Evolutionary conservation across 92 coral and sea anemone genomes (phyloP), one percentile per base, ranked within the genome.

Genomic region (Palythoa grandis): DNA sequence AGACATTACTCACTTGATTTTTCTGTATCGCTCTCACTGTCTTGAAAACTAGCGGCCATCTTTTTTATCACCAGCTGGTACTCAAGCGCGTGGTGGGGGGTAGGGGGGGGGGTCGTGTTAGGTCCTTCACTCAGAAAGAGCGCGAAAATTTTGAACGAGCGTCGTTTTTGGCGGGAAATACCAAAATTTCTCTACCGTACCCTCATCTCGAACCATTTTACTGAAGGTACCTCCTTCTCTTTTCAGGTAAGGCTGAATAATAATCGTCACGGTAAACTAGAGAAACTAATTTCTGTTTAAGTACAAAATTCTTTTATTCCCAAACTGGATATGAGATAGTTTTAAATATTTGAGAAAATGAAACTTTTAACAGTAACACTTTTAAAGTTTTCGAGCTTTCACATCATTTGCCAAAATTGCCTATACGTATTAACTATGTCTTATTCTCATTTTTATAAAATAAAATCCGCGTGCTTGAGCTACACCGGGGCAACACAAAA

Each of bases 41-140:
- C 56, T 5, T n/a, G 12, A 25, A 40, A 22, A 5, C 39, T 56
- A 65, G 85, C 85, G 16, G 85, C 85, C 85, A 80, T 80, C 11
- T 80, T 80, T 74, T 80, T 80, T 80, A 24, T 24, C 50, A 43
- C 35, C 35, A 29, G 35, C 1, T 29, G 35, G 35, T n/a, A n/a
- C n/a, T 40, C 47, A 40, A 7, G 47, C 6, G 4, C 4, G 47
- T 57, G 63, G 4, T 4, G 63, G 63, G 63, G 3, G 37, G 71
- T 0, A 29, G 17, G 71, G 71, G 71, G 47, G 47, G 6, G 47
- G 47, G 6, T 3, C 6, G 50, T 0, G 50, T 3, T 8, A 43
- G 50, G 50, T 43, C 9, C 50, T 43, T 43, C 50, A 43, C 50
- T 43, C 50, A 15, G 12, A 58, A 58, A 58, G 65, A 58, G 65